Conservation (phyloP, 2,113 vertebrate genomes). For the Ellobius talpinus region DNA sequence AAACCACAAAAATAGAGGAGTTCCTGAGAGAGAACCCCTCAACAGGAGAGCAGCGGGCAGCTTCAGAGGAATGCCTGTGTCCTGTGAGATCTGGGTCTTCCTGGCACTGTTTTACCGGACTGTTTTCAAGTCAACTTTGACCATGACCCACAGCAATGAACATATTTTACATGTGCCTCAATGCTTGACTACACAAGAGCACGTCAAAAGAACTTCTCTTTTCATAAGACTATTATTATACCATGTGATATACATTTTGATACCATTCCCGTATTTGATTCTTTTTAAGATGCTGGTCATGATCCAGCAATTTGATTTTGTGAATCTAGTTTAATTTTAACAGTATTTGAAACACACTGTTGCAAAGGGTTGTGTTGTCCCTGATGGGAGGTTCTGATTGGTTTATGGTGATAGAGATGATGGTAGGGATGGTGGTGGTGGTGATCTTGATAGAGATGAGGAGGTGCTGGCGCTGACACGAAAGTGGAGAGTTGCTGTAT, state of each 20-base stretch:
- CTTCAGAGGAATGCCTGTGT: background rate
- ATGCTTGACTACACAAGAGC: no score
- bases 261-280: background rate
- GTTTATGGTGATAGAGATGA: background rate
- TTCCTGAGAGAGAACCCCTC: no score
- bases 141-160: background rate
- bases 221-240: background rate
- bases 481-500: background rate
- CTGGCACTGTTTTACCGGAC: background rate
- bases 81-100: background rate
- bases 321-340: background rate
- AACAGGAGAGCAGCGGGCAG: background rate
- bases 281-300: background rate
- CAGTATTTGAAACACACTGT: background rate
- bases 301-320: background rate
- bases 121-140: background rate
- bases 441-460: background rate
- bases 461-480: background rate
- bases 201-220: background rate
- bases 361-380: background rate
- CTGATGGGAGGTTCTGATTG: background rate
- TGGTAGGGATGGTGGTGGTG: background rate
- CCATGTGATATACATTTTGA: background rate
- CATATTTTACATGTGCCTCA: background rate
- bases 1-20: background rate